Evolutionary conservation across 2,888 invertebrate genomes (phyloP).

Genomic region (Drosophila birchii): DNA sequence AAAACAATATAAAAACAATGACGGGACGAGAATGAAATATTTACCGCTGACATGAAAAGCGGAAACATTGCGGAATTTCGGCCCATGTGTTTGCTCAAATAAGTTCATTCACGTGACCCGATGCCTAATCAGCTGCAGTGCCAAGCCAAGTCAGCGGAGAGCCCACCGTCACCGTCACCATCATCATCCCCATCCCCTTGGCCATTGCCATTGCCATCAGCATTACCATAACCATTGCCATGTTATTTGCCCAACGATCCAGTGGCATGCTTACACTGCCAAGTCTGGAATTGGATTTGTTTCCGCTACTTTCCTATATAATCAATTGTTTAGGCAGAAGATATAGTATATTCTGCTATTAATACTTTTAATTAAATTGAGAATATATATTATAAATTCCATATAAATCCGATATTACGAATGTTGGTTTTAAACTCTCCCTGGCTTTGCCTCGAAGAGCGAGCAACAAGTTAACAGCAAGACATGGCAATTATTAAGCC

Average conservation of each 20-base stretch:
- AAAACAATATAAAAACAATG: neutral
- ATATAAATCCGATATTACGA: too few species aligned
- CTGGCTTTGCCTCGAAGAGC: neutral
- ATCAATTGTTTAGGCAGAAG: neutral
- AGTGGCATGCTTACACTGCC: slow-evolving; percentile 2
- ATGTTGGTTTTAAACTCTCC: neutral
- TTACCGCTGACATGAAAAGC: slow-evolving; percentile 62
- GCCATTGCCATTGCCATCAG: neutral
- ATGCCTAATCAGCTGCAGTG: slow-evolving; percentile 31
- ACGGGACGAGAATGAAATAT: slow-evolving; percentile 46
- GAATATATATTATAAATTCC: too few species aligned
- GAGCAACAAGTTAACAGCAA: slow-evolving; percentile 15
- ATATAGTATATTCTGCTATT: neutral
- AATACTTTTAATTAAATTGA: too few species aligned
- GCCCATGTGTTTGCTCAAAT: slow-evolving; percentile 54
- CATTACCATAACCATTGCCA: slow-evolving; percentile 9
- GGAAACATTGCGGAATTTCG: slow-evolving; percentile 33
- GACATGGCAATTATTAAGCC: slow-evolving; percentile 19
- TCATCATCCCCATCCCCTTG: slow-evolving; percentile 1
- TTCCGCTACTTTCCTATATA: neutral
- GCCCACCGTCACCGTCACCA: slow-evolving; percentile 3
- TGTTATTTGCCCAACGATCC: slow-evolving; percentile 6
- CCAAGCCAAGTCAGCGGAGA: neutral
- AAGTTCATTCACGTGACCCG: slow-evolving; percentile 70
- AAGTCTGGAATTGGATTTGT: neutral